phyloP scores from a whole-genome alignment of 2,888 invertebrate genomes.

The Notodonta dromedarius region DNA sequence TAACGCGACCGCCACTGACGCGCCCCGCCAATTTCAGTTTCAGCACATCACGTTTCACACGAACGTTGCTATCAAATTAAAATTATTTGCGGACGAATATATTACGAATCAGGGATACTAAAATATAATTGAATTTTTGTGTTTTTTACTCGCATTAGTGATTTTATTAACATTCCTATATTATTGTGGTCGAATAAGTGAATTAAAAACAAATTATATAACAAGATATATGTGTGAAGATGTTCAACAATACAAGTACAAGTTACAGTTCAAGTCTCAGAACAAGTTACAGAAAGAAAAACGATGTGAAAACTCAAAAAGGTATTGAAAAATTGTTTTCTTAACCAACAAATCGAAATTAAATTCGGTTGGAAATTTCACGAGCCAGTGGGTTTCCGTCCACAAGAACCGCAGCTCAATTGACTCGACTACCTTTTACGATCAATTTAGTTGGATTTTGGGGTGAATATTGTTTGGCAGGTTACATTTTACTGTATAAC shows the following conservation, averaged over 20 bases:
- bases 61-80: conserved; percentile 58
- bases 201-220: not conserved
- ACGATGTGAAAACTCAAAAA: conserved; percentile 44
- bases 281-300: conserved; percentile 46
- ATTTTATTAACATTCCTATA: not conserved
- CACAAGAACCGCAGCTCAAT: conserved; percentile 55
- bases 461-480: conserved; percentile 32
- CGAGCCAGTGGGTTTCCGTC: conserved; percentile 46
- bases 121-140: not conserved
- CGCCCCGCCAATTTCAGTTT: conserved; percentile 59
- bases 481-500: conserved; percentile 25
- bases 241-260: conserved; percentile 70
- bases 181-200: not conserved
- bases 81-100: conserved; percentile 43
- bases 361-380: conserved; percentile 42
- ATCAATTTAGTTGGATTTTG: conserved; percentile 39
- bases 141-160: not conserved
- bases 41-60: conserved; percentile 59
- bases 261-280: conserved; percentile 51
- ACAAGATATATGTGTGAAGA: conserved; percentile 18
- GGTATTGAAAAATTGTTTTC: conserved; percentile 49
- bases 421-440: conserved; percentile 52
- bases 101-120: not conserved
- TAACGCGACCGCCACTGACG: conserved; percentile 63
- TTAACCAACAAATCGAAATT: conserved; percentile 31